These are phyloP conservation scores for Heliconius hewitsoni DNA, from an alignment of 1,140 invertebrate genomes.

Conservation along the genomic window DNA sequence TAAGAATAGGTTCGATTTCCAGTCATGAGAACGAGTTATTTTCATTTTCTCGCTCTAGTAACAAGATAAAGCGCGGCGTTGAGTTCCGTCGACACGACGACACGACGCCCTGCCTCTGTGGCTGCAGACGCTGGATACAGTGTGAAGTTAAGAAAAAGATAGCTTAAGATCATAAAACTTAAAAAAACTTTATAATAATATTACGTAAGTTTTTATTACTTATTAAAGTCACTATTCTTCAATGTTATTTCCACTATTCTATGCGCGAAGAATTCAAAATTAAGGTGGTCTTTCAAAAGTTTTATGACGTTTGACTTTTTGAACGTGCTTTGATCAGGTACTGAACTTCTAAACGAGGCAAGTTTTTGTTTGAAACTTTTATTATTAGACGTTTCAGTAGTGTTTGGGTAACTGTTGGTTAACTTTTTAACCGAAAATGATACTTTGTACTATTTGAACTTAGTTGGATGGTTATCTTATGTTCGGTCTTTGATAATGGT, in stretches of 20 bases:
- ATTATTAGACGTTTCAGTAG: not conserved
- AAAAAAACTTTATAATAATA: not conserved
- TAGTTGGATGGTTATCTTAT: not conserved
- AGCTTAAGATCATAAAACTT: too few species aligned
- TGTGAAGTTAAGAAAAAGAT: too few species aligned
- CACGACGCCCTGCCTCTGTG: too few species aligned
- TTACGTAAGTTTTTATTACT: not conserved
- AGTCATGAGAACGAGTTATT: too few species aligned
- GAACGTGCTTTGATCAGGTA: conserved; percentile 10
- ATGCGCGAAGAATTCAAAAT: not conserved
- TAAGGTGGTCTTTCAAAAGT: conserved; percentile 1
- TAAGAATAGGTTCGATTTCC: too few species aligned
- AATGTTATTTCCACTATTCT: conserved; percentile 2
- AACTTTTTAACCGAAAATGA: not conserved
- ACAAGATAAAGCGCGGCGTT: too few species aligned
- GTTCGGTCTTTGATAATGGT: not conserved
- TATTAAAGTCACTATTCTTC: not conserved
- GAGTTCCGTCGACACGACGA: too few species aligned
- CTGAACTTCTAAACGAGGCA: not conserved
- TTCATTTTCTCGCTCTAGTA: too few species aligned
- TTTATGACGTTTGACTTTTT: conserved; percentile 8
- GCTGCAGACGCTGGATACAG: too few species aligned
- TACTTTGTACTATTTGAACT: not conserved
- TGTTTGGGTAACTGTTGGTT: not conserved
- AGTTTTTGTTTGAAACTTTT: conserved; percentile 8